These are phyloP conservation scores for Orchesella flavescens DNA, from an alignment of 2,888 invertebrate genomes.

Conservation along the genomic window DNA sequence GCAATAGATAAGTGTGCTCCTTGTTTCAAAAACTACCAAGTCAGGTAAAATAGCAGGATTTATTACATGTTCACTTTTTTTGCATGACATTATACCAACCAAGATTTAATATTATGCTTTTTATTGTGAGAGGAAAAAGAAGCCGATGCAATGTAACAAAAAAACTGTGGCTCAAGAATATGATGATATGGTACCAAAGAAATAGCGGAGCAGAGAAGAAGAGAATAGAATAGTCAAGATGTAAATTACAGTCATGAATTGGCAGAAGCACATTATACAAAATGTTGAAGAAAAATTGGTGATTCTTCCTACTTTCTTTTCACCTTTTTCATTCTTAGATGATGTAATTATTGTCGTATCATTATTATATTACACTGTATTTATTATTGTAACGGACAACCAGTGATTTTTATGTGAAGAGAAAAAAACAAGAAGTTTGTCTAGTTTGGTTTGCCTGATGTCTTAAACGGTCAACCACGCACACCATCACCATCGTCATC, in stretches of 20 bases:
- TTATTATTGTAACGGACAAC: conserved; percentile 11
- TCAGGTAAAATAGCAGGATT: neutral
- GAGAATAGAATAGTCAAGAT: too few relatives aligned
- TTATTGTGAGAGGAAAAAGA: neutral
- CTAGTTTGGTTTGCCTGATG: too few relatives aligned
- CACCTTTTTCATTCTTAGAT: neutral
- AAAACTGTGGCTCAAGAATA: neutral
- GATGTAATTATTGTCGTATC: conserved; percentile 6
- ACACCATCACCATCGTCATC: neutral
- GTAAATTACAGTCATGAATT: conserved; percentile 9
- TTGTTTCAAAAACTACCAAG: conserved; percentile 14
- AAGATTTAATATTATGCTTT: too few relatives aligned
- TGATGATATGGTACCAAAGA: conserved; percentile 4
- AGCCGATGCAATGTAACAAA: neutral
- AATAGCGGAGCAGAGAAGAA: neutral
- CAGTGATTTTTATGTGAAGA: neutral
- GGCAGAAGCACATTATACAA: neutral
- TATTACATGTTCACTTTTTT: neutral
- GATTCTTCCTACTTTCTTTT: neutral
- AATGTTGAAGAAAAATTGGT: neutral
- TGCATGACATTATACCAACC: neutral
- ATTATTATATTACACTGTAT: conserved; percentile 18
- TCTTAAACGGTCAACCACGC: too few relatives aligned
- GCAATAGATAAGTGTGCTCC: conserved; percentile 12
- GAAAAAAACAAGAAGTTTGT: neutral